A percentile compares a stretch with the other conserved stretches of the same genome.
Evolutionary conservation across 37 sponge, comb jelly and placozoan genomes (phyloP).

Genomic region (Sycon ciliatum): DNA sequence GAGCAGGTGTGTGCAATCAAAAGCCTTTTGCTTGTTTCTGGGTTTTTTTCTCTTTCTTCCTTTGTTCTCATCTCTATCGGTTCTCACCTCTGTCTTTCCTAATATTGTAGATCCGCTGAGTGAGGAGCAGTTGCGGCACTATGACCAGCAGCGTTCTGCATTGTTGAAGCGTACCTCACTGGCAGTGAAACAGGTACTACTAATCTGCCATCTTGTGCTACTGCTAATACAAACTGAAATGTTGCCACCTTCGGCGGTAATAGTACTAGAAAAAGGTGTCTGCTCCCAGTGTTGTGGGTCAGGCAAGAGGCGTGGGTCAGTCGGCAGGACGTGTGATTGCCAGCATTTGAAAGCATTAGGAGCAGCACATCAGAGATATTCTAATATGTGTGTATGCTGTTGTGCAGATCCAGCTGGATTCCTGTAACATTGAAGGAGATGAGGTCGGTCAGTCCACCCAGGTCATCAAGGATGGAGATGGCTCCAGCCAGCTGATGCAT

Average conservation of each 20-base stretch:
- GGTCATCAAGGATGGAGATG: slow-evolving; percentile 40
- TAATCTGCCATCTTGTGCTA: no score
- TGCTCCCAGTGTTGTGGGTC: neutral
- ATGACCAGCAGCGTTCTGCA: no score
- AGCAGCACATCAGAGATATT: neutral
- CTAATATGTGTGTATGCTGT: neutral
- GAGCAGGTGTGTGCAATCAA: neutral
- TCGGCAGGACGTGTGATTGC: no score
- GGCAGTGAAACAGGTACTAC: no score
- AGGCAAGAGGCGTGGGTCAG: no score
- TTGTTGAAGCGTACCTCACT: no score
- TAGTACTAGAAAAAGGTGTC: neutral
- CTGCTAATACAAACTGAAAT: no score
- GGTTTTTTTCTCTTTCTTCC: neutral
- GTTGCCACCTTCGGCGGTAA: neutral
- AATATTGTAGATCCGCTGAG: no score
- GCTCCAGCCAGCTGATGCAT: slow-evolving; percentile 49
- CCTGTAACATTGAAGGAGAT: neutral
- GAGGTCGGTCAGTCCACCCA: no score
- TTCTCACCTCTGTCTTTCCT: no score
- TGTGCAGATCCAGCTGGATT: neutral
- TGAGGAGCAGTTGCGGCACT: no score
- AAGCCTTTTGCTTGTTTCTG: neutral
- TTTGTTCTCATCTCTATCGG: neutral
- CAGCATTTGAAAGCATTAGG: no score